phyloP scores from a whole-genome alignment of 1,140 invertebrate genomes.

The Cherax destructor region DNA sequence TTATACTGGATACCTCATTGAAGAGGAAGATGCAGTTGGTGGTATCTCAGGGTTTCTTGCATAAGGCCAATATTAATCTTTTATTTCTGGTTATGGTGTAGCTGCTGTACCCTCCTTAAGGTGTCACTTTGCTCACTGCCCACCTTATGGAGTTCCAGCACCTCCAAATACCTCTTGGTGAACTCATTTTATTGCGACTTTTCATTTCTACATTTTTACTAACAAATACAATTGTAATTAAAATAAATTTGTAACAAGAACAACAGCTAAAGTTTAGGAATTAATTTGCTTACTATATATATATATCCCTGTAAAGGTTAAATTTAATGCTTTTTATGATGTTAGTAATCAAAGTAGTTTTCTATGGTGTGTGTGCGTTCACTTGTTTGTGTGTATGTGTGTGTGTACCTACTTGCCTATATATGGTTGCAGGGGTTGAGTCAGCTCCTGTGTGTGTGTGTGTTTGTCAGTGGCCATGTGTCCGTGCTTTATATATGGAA shows the following conservation, averaged over 20 bases:
- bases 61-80: conserved; percentile 15
- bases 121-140: not conserved
- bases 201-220: not conserved
- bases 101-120: not conserved
- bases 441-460: not conserved
- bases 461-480: not conserved
- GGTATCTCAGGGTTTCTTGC: conserved; percentile 7
- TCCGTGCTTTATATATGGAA: not conserved
- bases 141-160: not conserved
- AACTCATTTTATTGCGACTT: not conserved
- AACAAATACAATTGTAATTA: not conserved
- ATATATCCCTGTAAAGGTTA: not conserved
- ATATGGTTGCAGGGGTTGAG: not conserved
- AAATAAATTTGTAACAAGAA: not conserved
- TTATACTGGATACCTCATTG: conserved; percentile 4
- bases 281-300: not conserved
- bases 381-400: not conserved
- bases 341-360: not conserved
- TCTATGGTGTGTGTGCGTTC: not conserved
- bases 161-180: not conserved
- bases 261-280: not conserved
- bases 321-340: conserved; percentile 6
- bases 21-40: conserved; percentile 2
- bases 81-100: conserved; percentile 9
- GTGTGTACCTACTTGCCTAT: not conserved